Conservation (phyloP, 92 coral and sea anemone species). For the Zoanthus solanderi region DNA sequence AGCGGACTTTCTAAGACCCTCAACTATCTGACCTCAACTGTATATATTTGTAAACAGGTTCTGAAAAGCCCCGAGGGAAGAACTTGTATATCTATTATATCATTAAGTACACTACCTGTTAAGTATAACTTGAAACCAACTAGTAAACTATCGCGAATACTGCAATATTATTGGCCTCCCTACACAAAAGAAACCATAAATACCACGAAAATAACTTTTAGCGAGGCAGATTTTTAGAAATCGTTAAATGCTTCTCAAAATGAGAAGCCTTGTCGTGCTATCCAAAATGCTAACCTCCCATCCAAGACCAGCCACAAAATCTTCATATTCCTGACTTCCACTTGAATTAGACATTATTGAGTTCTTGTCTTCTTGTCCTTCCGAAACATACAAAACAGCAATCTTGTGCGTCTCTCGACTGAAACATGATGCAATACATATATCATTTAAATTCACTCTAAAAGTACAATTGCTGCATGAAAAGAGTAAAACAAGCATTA, state of each 20-base stretch:
- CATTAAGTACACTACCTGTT: too few species aligned
- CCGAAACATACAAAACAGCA: conserved; percentile 94
- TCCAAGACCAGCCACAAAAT: conserved; percentile 96
- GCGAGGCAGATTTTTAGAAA: background rate
- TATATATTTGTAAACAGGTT: too few species aligned
- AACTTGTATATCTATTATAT: too few species aligned
- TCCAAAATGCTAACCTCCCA: conserved; percentile 95
- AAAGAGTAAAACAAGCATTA: background rate
- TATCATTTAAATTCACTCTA: too few species aligned
- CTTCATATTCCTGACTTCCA: conserved; percentile 93
- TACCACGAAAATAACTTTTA: background rate
- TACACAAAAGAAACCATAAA: background rate
- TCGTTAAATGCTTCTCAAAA: background rate
- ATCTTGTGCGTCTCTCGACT: conserved; percentile 99
- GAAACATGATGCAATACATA: background rate
- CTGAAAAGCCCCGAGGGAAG: too few species aligned
- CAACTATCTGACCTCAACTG: too few species aligned
- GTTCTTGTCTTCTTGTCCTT: conserved; percentile 97
- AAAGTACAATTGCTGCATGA: background rate
- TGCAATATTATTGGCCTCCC: too few species aligned
- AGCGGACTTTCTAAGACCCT: too few species aligned
- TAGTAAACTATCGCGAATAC: too few species aligned
- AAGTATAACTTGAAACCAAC: too few species aligned
- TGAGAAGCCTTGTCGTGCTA: background rate
- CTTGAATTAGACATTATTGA: conserved; percentile 93